Evolutionary conservation across 2,888 invertebrate species (phyloP).

Genomic region (Gymnosoma rotundatum): DNA sequence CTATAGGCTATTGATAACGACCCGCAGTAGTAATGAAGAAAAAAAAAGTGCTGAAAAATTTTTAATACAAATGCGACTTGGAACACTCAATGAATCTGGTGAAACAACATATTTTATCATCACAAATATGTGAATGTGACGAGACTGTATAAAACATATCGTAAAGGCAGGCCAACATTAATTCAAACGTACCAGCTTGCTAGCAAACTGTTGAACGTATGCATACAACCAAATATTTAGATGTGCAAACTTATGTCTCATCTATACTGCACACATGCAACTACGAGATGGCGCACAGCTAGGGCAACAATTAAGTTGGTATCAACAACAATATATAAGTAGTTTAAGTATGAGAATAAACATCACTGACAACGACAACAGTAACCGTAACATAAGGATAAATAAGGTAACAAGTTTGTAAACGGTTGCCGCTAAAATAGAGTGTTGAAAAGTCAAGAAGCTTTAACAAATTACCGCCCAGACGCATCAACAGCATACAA

Average conservation of each 20-base stretch:
- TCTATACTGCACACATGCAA: constrained; percentile 6
- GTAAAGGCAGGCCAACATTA: constrained; percentile 39
- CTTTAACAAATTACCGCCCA: constrained; percentile 81
- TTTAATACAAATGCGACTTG: constrained; percentile 65
- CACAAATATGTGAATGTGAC: constrained; percentile 69
- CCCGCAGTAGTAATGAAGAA: constrained; percentile 21
- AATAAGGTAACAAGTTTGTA: constrained; percentile 67
- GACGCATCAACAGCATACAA: constrained; percentile 68
- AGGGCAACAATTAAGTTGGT: constrained; percentile 73
- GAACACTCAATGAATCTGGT: constrained; percentile 73
- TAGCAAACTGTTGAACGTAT: constrained; percentile 16
- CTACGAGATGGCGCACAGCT: constrained; percentile 62
- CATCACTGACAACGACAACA: constrained; percentile 34
- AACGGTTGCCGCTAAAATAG: constrained; percentile 69
- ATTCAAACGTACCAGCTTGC: neutral
- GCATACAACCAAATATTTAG: neutral
- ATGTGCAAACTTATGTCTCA: neutral
- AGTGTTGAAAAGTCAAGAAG: constrained; percentile 82
- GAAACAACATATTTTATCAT: constrained; percentile 73
- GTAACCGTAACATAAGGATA: constrained; percentile 56
- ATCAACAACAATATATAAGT: constrained; percentile 46
- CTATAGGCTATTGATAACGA: constrained; percentile 71
- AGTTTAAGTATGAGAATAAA: constrained; percentile 38
- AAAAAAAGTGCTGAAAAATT: constrained; percentile 42
- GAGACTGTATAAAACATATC: constrained; percentile 56